These are phyloP conservation scores for Micrasema longulum DNA, from an alignment of 1,140 invertebrate genomes.

Conservation along the genomic window DNA sequence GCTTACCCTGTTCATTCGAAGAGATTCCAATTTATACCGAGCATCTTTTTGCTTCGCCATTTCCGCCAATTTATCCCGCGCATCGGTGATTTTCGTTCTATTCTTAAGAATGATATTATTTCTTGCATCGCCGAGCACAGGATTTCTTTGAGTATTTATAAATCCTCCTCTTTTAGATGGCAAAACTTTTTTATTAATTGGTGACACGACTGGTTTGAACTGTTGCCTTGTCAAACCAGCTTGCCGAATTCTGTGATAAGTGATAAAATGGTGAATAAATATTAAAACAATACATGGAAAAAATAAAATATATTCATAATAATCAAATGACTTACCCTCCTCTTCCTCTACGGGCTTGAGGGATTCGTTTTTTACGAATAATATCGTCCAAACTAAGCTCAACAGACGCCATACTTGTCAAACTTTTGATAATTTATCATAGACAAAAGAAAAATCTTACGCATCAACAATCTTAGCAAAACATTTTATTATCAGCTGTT, in stretches of 20 bases:
- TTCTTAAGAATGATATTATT: constrained; percentile 78
- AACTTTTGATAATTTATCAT: constrained; percentile 24
- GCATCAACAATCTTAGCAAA: too few species aligned
- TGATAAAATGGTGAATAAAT: constrained; percentile 5
- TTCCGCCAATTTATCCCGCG: constrained; percentile 75
- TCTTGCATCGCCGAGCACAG: constrained; percentile 69
- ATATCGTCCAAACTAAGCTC: constrained; percentile 47
- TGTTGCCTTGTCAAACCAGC: constrained; percentile 35
- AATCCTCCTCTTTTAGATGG: constrained; percentile 39
- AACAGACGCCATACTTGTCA: constrained; percentile 43
- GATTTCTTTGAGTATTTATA: constrained; percentile 19
- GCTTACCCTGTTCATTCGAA: constrained; percentile 63
- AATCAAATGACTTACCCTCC: too few species aligned
- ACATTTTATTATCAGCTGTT: too few species aligned
- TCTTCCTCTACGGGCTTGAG: constrained; percentile 27
- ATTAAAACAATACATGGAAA: constrained; percentile 4
- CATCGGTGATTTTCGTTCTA: constrained; percentile 73
- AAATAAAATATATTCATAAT: constrained; percentile 12
- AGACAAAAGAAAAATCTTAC: too few species aligned
- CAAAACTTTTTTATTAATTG: constrained; percentile 6
- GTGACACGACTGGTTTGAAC: constrained; percentile 16
- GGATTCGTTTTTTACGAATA: constrained; percentile 41
- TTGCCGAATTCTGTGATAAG: constrained; percentile 29
- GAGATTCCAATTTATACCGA: constrained; percentile 71
- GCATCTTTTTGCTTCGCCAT: constrained; percentile 77